These are phyloP conservation scores for Anagyrus pseudococci DNA, from an alignment of 2,888 invertebrate species.

Conservation along the genomic window DNA sequence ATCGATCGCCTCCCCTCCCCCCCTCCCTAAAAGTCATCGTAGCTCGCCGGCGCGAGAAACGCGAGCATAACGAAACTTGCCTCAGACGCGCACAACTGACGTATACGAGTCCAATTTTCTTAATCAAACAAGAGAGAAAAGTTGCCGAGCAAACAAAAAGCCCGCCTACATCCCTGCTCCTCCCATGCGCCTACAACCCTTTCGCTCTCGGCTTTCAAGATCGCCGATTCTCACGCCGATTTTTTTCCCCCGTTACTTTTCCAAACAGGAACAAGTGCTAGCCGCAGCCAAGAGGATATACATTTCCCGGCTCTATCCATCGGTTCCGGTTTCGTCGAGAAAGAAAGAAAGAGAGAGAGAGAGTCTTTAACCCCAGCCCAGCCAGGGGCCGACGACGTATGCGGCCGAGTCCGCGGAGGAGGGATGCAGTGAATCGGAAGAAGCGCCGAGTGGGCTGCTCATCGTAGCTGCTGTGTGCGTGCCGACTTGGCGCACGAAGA, in stretches of 20 bases:
- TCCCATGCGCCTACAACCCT: too few species aligned
- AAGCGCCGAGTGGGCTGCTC: conserved; percentile 37
- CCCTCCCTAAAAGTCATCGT: too few species aligned
- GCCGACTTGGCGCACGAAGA: conserved; percentile 18
- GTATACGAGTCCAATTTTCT: not conserved
- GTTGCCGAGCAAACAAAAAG: not conserved
- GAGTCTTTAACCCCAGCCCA: not conserved
- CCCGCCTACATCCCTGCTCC: not conserved
- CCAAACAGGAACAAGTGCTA: too few species aligned
- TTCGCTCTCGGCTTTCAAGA: too few species aligned
- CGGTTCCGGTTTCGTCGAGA: not conserved
- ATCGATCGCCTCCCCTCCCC: too few species aligned
- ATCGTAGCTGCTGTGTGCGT: conserved; percentile 3
- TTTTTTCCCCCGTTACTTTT: too few species aligned
- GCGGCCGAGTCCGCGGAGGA: conserved; percentile 6
- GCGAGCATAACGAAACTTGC: too few species aligned
- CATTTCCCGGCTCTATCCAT: too few species aligned
- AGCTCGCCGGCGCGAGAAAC: too few species aligned
- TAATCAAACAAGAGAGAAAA: conserved; percentile 8
- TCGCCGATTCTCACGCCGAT: too few species aligned
- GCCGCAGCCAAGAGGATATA: too few species aligned
- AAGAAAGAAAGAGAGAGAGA: conserved; percentile 6
- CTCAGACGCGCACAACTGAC: too few species aligned
- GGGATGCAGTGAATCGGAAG: conserved; percentile 51
- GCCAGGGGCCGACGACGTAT: conserved; percentile 2